A percentile compares a stretch with the other conserved stretches of the same genome.
These are phyloP conservation scores for Bombus polaris DNA, from an alignment of 1,140 invertebrate genomes.

Conservation along the genomic window DNA sequence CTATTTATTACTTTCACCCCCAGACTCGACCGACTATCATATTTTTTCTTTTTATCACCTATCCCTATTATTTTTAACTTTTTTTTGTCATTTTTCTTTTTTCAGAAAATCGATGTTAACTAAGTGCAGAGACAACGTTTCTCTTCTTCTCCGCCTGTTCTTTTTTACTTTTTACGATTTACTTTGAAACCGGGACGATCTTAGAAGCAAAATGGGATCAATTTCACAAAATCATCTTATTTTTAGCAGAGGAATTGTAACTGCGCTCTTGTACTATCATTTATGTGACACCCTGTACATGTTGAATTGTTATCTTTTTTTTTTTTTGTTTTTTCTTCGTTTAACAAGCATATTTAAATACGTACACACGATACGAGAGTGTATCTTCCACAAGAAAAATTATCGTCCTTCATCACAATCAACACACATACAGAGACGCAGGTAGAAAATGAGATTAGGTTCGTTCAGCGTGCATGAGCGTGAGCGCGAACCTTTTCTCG, in stretches of 20 bases:
- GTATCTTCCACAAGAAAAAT: not conserved
- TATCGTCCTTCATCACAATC: conserved; percentile 32
- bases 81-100: not conserved
- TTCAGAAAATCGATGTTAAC: not conserved
- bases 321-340: not conserved
- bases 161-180: not conserved
- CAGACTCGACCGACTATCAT: not conserved
- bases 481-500: conserved; percentile 6
- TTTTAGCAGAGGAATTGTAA: conserved; percentile 34
- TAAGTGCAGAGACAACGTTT: not conserved
- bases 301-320: conserved; percentile 16
- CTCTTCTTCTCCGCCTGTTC: not conserved
- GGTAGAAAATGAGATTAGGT: conserved; percentile 41
- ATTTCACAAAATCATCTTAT: conserved; percentile 29
- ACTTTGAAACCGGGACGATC: conserved; percentile 34
- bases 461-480: conserved; percentile 17
- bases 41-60: not conserved
- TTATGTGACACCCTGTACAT: conserved; percentile 49
- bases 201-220: conserved; percentile 16
- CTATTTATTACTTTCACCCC: not conserved
- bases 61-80: not conserved
- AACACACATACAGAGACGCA: conserved; percentile 43
- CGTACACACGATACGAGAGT: conserved; percentile 2
- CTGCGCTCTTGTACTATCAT: conserved; percentile 52
- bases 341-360: conserved; percentile 42